phyloP scores from a whole-genome alignment of 2,113 vertebrate genomes.

The Mandrillus leucophaeus region DNA sequence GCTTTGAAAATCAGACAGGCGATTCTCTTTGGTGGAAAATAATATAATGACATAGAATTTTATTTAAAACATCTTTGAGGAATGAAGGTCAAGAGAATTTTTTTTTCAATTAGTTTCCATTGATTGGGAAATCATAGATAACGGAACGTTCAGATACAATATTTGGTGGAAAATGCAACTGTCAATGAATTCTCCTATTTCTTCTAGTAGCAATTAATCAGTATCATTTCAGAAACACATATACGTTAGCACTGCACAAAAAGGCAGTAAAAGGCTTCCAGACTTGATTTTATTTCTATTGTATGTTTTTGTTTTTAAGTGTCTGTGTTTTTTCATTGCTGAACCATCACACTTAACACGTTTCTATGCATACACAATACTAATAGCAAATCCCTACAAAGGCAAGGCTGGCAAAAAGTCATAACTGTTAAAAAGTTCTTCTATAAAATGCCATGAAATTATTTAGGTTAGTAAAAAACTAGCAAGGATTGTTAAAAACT shows the following conservation, averaged over 20 bases:
- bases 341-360: conserved; percentile 32
- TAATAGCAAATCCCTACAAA: conserved; percentile 63
- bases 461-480: conserved; percentile 77
- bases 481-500: conserved; percentile 73
- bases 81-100: neutral
- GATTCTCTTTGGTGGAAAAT: neutral
- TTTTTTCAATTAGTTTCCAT: conserved; percentile 23
- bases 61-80: neutral
- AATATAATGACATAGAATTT: neutral
- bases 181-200: neutral
- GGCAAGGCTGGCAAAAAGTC: conserved; percentile 69
- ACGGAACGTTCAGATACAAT: neutral
- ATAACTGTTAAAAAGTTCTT: conserved; percentile 78
- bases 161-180: neutral
- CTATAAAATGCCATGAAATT: conserved; percentile 69
- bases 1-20: neutral
- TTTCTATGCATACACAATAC: conserved; percentile 54
- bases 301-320: conserved; percentile 4
- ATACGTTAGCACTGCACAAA: neutral
- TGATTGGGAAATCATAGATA: neutral
- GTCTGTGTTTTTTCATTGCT: conserved; percentile 32
- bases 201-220: neutral
- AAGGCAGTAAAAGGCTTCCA: conserved; percentile 44
- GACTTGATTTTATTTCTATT: conserved; percentile 51
- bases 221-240: conserved; percentile 39